Percentiles rank a stretch among this genome's conserved stretches.
These are phyloP conservation scores for Lontra canadensis DNA, from an alignment of 2,113 vertebrate species.

Conservation along the genomic window DNA sequence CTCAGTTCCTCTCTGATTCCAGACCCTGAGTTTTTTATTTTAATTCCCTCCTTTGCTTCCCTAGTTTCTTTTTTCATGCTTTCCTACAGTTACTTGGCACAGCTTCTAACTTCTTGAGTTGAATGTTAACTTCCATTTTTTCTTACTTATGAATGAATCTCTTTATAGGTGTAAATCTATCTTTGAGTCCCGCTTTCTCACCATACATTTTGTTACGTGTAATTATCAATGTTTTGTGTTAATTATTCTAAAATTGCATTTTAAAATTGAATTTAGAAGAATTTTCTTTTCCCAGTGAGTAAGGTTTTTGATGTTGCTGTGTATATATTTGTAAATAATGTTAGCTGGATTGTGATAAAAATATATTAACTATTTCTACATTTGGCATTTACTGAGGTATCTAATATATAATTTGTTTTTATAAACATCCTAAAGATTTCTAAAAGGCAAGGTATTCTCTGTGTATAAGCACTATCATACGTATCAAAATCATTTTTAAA, in stretches of 20 bases:
- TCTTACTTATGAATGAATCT: background rate
- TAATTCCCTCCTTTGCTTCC: background rate
- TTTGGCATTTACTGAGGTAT: conserved; percentile 15
- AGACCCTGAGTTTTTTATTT: background rate
- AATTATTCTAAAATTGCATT: background rate
- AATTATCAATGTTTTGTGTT: conserved; percentile 1
- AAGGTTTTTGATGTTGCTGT: background rate
- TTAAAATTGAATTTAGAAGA: background rate
- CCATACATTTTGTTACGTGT: background rate
- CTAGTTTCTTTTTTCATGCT: background rate
- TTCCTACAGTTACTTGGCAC: background rate
- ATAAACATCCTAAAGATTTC: conserved; percentile 19
- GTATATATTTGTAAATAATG: conserved; percentile 26
- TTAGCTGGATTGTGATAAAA: conserved; percentile 29
- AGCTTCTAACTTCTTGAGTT: background rate
- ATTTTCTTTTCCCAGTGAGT: background rate
- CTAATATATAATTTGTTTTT: background rate
- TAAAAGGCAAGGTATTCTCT: conserved; percentile 12
- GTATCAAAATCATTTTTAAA: conserved; percentile 2
- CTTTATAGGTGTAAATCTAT: background rate
- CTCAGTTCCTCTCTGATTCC: background rate
- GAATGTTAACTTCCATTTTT: conserved; percentile 23
- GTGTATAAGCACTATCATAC: background rate
- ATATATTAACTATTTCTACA: background rate
- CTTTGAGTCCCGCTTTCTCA: background rate